Percentiles rank a stretch among this genome's conserved stretches.
Conservation (phyloP, 1,140 invertebrate species). For the Diachasmimorpha longicaudata region DNA sequence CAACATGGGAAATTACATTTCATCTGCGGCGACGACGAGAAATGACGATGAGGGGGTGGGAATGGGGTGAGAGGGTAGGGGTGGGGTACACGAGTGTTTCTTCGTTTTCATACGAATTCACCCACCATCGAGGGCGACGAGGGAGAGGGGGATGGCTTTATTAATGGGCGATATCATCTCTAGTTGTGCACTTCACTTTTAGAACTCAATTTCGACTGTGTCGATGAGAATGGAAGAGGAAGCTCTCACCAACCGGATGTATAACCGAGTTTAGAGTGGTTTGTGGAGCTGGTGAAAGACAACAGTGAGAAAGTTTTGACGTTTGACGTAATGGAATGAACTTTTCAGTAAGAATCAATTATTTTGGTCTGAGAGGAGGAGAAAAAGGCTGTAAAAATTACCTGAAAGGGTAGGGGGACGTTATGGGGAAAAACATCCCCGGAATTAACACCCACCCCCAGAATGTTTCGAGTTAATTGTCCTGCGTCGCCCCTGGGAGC, state of each 20-base stretch:
- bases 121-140: too few relatives aligned
- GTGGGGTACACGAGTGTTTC: slow-evolving; percentile 8
- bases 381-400: too few relatives aligned
- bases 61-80: not conserved
- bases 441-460: too few relatives aligned
- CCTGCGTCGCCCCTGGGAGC: too few relatives aligned
- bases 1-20: slow-evolving; percentile 27
- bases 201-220: slow-evolving; percentile 13
- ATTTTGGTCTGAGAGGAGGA: too few relatives aligned
- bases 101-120: slow-evolving; percentile 2
- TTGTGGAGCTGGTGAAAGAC: not conserved
- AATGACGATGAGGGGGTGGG: not conserved
- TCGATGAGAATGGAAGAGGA: slow-evolving; percentile 2
- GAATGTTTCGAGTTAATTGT: too few relatives aligned
- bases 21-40: not conserved
- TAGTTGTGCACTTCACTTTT: slow-evolving; percentile 3
- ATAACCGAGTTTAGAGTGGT: slow-evolving; percentile 4
- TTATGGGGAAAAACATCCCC: too few relatives aligned
- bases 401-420: too few relatives aligned
- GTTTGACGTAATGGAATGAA: not conserved
- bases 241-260: slow-evolving; percentile 12
- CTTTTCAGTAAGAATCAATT: not conserved
- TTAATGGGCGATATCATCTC: slow-evolving; percentile 14
- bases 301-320: not conserved
- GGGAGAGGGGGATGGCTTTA: not conserved